phyloP scores from a whole-genome alignment of 2,113 vertebrate species.

The Grantiella picta region DNA sequence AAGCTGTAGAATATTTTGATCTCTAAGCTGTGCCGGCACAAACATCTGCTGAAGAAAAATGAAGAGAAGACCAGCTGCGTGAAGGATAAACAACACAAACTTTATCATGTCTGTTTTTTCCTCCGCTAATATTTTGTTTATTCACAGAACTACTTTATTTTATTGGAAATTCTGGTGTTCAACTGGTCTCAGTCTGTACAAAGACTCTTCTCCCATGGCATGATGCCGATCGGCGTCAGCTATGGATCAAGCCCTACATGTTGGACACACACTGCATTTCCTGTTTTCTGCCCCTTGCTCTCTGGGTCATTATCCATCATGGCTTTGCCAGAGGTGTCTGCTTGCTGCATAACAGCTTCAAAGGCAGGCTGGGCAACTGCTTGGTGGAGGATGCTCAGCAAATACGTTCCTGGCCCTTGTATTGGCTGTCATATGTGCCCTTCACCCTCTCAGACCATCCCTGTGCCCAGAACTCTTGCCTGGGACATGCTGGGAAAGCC shows the following conservation, averaged over 20 bases:
- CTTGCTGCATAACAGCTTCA: neutral
- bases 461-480: neutral
- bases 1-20: neutral
- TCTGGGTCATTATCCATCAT: rapidly evolving
- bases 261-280: neutral
- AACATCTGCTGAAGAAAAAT: constrained; percentile 33
- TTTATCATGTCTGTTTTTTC: constrained; percentile 28
- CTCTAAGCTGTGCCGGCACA: neutral
- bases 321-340: neutral
- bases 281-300: neutral
- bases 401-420: neutral
- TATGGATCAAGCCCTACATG: neutral
- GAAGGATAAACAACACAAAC: constrained; percentile 28
- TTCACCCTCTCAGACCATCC: neutral
- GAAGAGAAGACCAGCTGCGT: constrained; percentile 17
- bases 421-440: neutral
- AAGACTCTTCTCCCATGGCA: neutral
- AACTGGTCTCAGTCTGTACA: constrained; percentile 21
- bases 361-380: neutral
- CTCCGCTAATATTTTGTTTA: constrained; percentile 43
- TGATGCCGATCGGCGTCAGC: neutral
- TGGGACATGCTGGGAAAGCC: rapidly evolving
- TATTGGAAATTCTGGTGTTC: constrained; percentile 8
- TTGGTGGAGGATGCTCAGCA: neutral
- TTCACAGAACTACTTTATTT: constrained; percentile 35